These are phyloP conservation scores for Anabacerthia variegaticeps DNA, from an alignment of 2,797 vertebrate genomes.

Conservation along the genomic window DNA sequence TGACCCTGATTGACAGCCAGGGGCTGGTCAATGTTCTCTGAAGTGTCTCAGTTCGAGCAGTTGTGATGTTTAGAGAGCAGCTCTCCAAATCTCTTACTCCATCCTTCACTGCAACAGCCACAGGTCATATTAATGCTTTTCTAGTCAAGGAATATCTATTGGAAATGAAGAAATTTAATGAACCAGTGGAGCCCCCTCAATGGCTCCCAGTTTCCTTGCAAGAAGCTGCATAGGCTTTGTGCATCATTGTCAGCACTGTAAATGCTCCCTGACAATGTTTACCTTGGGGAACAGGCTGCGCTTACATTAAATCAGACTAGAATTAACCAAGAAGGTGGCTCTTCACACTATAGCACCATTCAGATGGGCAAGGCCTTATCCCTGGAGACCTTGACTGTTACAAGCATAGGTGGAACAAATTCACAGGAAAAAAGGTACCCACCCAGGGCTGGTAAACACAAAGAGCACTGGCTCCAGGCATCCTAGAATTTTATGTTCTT, in stretches of 20 bases:
- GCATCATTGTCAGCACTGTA: background rate
- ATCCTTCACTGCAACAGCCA: background rate
- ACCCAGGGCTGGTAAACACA: background rate
- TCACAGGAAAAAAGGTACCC: background rate
- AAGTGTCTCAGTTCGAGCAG: background rate
- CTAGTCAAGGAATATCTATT: background rate
- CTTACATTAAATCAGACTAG: background rate
- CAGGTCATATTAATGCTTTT: background rate
- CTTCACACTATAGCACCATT: background rate
- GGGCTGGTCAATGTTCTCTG: background rate
- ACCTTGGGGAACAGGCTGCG: background rate
- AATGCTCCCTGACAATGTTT: background rate
- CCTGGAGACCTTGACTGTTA: background rate
- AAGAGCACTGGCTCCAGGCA: background rate
- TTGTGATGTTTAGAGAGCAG: background rate
- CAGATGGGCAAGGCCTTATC: background rate
- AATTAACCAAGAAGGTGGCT: background rate
- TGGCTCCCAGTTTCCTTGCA: background rate
- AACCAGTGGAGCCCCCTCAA: background rate
- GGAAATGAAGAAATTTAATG: background rate
- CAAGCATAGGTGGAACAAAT: fast-evolving
- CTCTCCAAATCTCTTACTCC: background rate
- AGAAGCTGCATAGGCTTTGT: background rate
- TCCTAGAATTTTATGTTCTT: background rate
- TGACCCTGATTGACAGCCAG: background rate